These are phyloP conservation scores for Ceriagrion tenellum DNA, from an alignment of 2,888 invertebrate species.

Conservation along the genomic window DNA sequence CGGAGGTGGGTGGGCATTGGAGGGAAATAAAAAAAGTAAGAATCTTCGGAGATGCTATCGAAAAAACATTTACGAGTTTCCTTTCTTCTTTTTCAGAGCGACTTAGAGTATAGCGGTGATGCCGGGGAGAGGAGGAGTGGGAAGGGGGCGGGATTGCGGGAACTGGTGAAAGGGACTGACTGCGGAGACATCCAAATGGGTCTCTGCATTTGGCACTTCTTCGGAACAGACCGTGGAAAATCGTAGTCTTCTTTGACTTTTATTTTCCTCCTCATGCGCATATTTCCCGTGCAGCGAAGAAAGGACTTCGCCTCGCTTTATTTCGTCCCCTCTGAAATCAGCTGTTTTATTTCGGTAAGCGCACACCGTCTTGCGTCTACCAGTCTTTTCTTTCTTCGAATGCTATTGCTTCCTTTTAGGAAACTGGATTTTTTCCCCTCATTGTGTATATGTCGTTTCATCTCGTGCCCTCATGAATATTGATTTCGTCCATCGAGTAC, in stretches of 20 bases:
- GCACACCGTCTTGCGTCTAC: not conserved
- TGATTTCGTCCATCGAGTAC: not conserved
- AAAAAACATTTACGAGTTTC: conserved; percentile 39
- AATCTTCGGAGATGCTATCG: not conserved
- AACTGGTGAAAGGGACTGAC: conserved; percentile 20
- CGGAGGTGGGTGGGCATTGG: not conserved
- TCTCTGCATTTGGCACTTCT: conserved; percentile 49
- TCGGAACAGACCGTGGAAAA: conserved; percentile 25
- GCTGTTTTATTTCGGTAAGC: conserved; percentile 21
- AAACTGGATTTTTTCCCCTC: not conserved
- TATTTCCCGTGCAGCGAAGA: not conserved
- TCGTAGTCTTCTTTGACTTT: not conserved
- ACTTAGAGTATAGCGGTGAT: too few relatives aligned
- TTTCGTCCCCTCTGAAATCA: not conserved
- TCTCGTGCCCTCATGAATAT: not conserved
- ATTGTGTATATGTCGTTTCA: not conserved
- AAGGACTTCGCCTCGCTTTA: not conserved
- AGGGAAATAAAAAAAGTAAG: conserved; percentile 14
- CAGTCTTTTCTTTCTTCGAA: not conserved
- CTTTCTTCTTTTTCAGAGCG: not conserved
- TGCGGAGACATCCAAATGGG: conserved; percentile 46
- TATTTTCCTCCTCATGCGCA: not conserved
- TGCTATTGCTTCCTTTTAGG: not conserved
- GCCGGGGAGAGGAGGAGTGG: not conserved
- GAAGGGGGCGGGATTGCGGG: not conserved